These are phyloP conservation scores for Heliothis peltigera DNA, from an alignment of 2,888 invertebrate genomes.

Conservation along the genomic window DNA sequence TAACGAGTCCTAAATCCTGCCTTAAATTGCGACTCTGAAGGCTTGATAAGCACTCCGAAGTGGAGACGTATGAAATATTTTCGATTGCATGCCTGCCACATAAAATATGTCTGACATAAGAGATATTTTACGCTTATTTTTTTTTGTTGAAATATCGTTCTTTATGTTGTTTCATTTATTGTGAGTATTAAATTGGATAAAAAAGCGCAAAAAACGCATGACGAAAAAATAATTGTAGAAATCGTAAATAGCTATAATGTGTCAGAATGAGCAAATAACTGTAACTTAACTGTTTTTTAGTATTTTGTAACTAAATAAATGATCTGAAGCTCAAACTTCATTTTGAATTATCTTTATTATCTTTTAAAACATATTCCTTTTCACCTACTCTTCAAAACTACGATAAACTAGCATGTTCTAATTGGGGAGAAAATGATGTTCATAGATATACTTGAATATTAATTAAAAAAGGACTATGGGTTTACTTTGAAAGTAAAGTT, in stretches of 20 bases:
- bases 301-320: too few species aligned
- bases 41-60: constrained; percentile 8
- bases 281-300: too few species aligned
- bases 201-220: not conserved
- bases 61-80: constrained; percentile 22
- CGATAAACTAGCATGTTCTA: constrained; percentile 20
- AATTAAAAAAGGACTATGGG: too few species aligned
- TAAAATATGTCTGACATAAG: constrained; percentile 6
- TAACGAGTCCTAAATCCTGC: constrained; percentile 1
- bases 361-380: constrained; percentile 18
- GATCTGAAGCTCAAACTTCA: not conserved
- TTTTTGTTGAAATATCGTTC: constrained; percentile 10
- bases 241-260: too few species aligned
- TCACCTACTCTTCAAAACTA: constrained; percentile 18
- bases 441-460: not conserved
- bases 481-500: too few species aligned
- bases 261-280: too few species aligned
- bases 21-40: constrained; percentile 12
- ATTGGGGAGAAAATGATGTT: not conserved
- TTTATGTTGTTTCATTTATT: too few species aligned
- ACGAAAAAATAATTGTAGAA: too few species aligned
- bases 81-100: constrained; percentile 6
- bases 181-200: not conserved
- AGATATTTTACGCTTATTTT: constrained; percentile 7
- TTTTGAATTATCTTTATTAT: constrained; percentile 24